Percentiles rank a stretch among this genome's conserved stretches.
phyloP scores from a whole-genome alignment of 2,797 vertebrate species.

The Diglossa cyanea region DNA sequence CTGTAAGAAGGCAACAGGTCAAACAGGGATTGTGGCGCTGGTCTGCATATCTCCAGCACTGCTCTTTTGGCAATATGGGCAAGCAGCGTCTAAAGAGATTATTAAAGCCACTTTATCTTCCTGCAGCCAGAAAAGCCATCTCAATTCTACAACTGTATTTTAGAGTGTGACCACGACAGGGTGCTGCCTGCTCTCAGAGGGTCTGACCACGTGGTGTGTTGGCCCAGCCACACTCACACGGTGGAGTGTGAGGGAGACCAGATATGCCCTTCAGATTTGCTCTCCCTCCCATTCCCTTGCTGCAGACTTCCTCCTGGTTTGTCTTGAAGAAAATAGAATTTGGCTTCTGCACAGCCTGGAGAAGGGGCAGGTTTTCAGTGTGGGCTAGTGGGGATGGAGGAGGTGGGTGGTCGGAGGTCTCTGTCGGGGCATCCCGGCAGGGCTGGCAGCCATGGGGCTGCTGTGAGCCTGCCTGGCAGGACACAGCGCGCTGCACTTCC shows the following conservation, averaged over 20 bases:
- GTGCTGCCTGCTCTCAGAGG: neutral
- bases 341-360: neutral
- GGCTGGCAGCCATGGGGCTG: neutral
- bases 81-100: neutral
- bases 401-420: neutral
- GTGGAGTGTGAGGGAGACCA: neutral
- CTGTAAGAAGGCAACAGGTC: neutral
- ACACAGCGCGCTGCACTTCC: neutral
- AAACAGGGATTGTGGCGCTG: neutral
- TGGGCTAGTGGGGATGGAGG: rapidly evolving
- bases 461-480: neutral
- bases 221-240: neutral
- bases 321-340: neutral
- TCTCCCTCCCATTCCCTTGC: neutral
- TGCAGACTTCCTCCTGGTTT: neutral
- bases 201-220: rapidly evolving
- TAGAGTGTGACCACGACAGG: neutral
- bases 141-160: neutral
- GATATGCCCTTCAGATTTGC: neutral
- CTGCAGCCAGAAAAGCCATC: neutral
- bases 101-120: neutral
- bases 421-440: rapidly evolving
- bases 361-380: neutral
- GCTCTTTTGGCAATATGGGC: neutral
- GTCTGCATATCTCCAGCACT: neutral